phyloP scores from a whole-genome alignment of 1,140 invertebrate genomes.

The Drosophila asahinai region DNA sequence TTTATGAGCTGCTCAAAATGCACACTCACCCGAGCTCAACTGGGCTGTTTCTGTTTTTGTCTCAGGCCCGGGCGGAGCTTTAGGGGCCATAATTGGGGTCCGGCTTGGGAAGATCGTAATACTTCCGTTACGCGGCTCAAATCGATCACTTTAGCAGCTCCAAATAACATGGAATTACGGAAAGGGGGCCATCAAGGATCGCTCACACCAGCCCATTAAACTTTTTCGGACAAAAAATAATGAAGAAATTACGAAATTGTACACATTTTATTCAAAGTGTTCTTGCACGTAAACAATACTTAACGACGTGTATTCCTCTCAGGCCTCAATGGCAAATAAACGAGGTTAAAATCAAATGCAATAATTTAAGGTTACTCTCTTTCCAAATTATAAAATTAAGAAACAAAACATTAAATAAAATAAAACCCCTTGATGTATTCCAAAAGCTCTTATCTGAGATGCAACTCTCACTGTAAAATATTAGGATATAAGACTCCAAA shows the following conservation, averaged over 20 bases:
- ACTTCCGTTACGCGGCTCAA: conserved; percentile 40
- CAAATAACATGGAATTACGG: conserved; percentile 46
- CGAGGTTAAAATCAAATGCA: no score
- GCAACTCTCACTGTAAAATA: no score
- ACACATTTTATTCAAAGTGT: conserved; percentile 13
- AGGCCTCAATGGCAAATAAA: no score
- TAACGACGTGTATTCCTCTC: neutral
- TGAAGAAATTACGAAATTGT: conserved; percentile 17
- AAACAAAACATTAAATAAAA: neutral
- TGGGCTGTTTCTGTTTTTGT: conserved; percentile 18
- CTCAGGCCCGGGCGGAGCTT: conserved; percentile 16
- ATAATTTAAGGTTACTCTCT: no score
- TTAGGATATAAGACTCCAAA: no score
- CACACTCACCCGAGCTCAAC: conserved; percentile 28
- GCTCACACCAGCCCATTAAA: conserved; percentile 8
- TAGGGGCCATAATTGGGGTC: conserved; percentile 56
- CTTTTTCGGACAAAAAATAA: conserved; percentile 13
- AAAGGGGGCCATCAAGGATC: conserved; percentile 19
- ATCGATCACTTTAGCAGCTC: conserved; percentile 53
- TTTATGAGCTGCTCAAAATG: conserved; percentile 73
- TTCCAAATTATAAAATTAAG: neutral
- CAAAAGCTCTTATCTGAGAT: neutral
- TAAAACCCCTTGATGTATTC: neutral
- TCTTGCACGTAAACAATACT: neutral
- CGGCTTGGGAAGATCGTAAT: conserved; percentile 31